Percentiles rank a stretch among this genome's conserved stretches.
These are phyloP conservation scores for Arenicola marina DNA, from an alignment of 2,888 invertebrate genomes.

Conservation along the genomic window DNA sequence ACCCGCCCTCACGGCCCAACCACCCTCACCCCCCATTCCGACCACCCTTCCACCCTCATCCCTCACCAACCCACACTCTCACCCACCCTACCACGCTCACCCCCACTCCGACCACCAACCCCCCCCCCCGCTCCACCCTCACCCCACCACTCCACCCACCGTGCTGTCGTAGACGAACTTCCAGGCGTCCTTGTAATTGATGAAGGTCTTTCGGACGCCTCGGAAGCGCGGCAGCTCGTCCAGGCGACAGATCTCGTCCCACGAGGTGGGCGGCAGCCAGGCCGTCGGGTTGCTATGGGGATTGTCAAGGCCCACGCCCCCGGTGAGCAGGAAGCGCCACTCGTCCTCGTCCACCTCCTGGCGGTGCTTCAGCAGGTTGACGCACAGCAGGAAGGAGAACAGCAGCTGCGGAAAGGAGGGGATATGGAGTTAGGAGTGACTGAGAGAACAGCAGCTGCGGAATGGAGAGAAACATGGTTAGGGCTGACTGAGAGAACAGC, in stretches of 20 bases:
- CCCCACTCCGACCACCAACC: no score
- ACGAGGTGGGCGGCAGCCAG: slow-evolving; percentile 78
- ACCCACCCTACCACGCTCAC: no score
- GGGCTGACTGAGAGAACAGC: no score
- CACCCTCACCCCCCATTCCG: no score
- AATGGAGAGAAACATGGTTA: no score
- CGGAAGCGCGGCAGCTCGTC: slow-evolving; percentile 55
- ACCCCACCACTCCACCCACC: slow-evolving; percentile 65
- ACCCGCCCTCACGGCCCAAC: no score
- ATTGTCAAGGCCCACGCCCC: slow-evolving; percentile 81
- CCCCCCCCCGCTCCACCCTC: no score
- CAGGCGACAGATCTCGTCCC: slow-evolving; percentile 66
- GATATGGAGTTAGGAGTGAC: no score
- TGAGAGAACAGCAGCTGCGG: no score
- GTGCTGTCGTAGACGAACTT: slow-evolving; percentile 73
- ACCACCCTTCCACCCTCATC: no score
- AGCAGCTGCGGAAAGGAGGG: slow-evolving; percentile 50
- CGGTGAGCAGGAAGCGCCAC: slow-evolving; percentile 87
- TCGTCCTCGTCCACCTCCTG: slow-evolving; percentile 66
- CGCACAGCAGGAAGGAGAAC: slow-evolving; percentile 62
- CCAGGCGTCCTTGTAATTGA: slow-evolving; percentile 57
- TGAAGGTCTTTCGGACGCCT: slow-evolving; percentile 57
- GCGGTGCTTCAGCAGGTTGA: slow-evolving; percentile 61
- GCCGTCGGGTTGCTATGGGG: slow-evolving; percentile 75
- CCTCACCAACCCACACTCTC: no score